Base-by-base conservation (phyloP, 1,140 invertebrate species). In the Andrena cerasifolii region DNA sequence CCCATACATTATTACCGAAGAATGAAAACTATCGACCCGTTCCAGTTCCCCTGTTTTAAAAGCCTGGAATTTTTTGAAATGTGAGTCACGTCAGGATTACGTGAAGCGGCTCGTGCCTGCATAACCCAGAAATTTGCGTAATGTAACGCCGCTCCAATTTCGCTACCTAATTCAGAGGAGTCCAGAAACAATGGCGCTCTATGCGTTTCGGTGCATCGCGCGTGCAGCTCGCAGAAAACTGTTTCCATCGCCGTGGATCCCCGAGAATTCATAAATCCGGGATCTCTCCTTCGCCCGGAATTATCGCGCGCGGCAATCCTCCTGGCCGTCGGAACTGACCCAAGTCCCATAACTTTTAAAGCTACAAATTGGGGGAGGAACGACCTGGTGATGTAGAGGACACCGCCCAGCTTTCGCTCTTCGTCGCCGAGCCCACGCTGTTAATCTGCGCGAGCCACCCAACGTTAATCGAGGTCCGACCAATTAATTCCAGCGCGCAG, bases 401-500 rank as follows among this genome's bases (percentile, higher is more conserved):
- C 24, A n/a, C 51, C 26, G 14, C 21, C 65, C 73, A 43, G 43
- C 7, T 80, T 71, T 16, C 45, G 10, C 33, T 53, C 51, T 3
- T 14, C 5, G 21, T 31, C 43, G 43, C 43, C 40, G 26, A 53
- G 28, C 24, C 28, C 79, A 58, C 75, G 66, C 8, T 76, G 76
- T 73, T 81, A 87, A 87, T 87, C 79, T 84, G 26, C 45, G 31
- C n/a, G 26, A 66, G 51, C 76, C 51, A 26, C 63, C 68, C 47
- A 51, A 65, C 54, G 56, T 63, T 86, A 83, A 86, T 87, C 82
- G 76, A 86, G 84, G 72, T 67, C 66, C 53, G 45, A 72, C 74
- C 82, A 83, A 87, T 87, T 81, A 88, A 87, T 85, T 87, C 84
- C 45, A 65, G 36, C 81, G 73, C 70, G 70, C 84, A 78, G 61